Evolutionary conservation across 1,140 invertebrate genomes (phyloP).

Genomic region (Hylaeus anthracinus): DNA sequence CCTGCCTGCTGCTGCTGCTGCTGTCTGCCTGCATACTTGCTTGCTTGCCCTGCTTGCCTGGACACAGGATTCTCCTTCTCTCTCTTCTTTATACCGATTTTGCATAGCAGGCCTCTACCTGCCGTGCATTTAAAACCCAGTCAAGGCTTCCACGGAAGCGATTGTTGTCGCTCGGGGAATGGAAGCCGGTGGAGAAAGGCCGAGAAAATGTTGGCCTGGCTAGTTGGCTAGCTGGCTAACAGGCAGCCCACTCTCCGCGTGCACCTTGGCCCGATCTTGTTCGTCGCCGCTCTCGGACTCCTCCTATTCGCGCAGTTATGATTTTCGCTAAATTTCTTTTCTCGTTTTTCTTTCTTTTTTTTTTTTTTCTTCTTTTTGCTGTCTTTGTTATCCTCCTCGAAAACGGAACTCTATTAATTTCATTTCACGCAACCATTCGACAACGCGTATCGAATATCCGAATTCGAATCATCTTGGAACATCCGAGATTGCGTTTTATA

Average conservation of each 20-base stretch:
- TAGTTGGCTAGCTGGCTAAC: background rate
- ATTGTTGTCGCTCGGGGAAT: constrained; percentile 55
- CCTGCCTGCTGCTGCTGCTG: background rate
- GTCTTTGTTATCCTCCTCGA: background rate
- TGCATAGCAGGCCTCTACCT: constrained; percentile 67
- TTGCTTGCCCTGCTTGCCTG: background rate
- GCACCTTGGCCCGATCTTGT: constrained; percentile 2
- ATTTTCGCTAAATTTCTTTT: too few relatives aligned
- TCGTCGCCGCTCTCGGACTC: background rate
- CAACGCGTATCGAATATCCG: too few relatives aligned
- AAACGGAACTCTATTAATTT: background rate
- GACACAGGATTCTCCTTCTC: background rate
- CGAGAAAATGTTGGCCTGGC: constrained; percentile 46
- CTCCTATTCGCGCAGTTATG: background rate
- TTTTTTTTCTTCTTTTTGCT: background rate
- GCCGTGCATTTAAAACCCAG: constrained; percentile 67
- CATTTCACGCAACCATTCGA: too few relatives aligned
- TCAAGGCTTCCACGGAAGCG: constrained; percentile 68
- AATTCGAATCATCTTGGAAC: too few relatives aligned
- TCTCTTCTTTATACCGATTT: constrained; percentile 66
- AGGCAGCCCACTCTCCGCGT: background rate
- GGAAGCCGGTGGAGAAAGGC: constrained; percentile 41
- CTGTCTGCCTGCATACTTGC: background rate
- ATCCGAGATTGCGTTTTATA: too few relatives aligned
- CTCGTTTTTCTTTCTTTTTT: background rate